These are phyloP conservation scores for Scomberomorus guttatus DNA, from an alignment of 2,797 vertebrate species.

Conservation along the genomic window DNA sequence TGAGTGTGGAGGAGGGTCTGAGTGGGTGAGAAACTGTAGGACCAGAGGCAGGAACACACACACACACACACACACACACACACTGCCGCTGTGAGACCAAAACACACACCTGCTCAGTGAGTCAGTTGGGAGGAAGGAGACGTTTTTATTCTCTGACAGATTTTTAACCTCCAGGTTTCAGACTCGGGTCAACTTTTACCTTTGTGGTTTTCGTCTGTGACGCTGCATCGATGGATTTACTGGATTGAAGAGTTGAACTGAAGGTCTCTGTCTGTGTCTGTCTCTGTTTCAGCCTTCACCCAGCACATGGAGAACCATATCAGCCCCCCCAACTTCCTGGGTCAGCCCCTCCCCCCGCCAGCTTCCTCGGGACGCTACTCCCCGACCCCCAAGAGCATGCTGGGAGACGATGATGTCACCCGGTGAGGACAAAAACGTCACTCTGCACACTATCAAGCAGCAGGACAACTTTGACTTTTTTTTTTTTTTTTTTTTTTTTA, in stretches of 20 bases:
- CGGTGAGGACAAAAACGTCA: constrained; percentile 82
- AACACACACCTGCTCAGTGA: background rate
- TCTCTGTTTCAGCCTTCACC: constrained; percentile 86
- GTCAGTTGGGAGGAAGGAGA: no score
- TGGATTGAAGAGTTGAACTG: no score
- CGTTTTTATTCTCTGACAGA: no score
- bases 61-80: background rate
- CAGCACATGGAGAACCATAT: constrained; percentile 95
- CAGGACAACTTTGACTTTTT: no score
- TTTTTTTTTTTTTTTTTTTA: no score
- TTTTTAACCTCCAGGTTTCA: no score
- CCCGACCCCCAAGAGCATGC: constrained; percentile 90
- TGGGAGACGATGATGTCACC: constrained; percentile 92
- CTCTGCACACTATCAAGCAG: no score
- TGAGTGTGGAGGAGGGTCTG: constrained; percentile 4
- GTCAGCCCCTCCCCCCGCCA: constrained; percentile 87
- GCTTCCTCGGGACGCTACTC: constrained; percentile 92
- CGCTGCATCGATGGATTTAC: no score
- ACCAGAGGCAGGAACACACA: background rate
- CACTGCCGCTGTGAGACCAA: background rate
- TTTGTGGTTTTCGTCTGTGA: no score
- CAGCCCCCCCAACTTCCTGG: constrained; percentile 89
- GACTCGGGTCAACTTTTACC: no score
- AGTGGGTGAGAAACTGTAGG: background rate
- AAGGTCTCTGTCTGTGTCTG: background rate